These are phyloP conservation scores for Temnothorax ravouxi DNA, from an alignment of 2,888 invertebrate species.

Conservation along the genomic window DNA sequence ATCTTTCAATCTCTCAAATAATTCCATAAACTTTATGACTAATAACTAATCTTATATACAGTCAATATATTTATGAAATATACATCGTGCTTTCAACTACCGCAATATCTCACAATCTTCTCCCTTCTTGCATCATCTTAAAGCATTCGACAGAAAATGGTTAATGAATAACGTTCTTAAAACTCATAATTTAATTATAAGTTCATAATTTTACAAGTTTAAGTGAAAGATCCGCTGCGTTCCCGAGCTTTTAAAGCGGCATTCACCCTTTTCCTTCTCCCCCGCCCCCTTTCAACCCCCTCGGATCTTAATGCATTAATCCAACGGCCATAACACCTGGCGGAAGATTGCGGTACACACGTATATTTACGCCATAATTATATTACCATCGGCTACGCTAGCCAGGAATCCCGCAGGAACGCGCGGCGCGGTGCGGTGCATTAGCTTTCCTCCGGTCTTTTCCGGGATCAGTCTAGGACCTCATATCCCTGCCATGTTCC, in stretches of 20 bases:
- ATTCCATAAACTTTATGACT: neutral
- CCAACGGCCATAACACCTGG: constrained; percentile 30
- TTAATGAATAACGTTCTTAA: neutral
- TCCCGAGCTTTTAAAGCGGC: neutral
- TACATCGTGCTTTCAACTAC: neutral
- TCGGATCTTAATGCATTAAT: constrained; percentile 31
- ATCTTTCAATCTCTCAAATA: neutral
- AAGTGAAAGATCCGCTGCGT: neutral
- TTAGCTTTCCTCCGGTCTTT: constrained; percentile 58
- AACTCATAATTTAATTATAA: neutral
- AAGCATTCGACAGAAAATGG: neutral
- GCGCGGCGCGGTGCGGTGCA: constrained; percentile 45
- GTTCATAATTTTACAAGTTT: constrained; percentile 13
- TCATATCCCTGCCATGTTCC: constrained; percentile 49
- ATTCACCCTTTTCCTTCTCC: neutral
- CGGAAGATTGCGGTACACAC: constrained; percentile 26
- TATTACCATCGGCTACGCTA: constrained; percentile 46
- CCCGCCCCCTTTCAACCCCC: too few relatives aligned
- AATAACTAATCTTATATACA: neutral
- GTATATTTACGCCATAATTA: constrained; percentile 38
- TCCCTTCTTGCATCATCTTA: neutral
- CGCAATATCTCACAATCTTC: constrained; percentile 4
- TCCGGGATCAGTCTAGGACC: constrained; percentile 41
- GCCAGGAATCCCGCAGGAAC: constrained; percentile 38
- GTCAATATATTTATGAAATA: neutral